Conservation (phyloP, 2,888 invertebrate genomes). For the Criorhina ranunculi region DNA sequence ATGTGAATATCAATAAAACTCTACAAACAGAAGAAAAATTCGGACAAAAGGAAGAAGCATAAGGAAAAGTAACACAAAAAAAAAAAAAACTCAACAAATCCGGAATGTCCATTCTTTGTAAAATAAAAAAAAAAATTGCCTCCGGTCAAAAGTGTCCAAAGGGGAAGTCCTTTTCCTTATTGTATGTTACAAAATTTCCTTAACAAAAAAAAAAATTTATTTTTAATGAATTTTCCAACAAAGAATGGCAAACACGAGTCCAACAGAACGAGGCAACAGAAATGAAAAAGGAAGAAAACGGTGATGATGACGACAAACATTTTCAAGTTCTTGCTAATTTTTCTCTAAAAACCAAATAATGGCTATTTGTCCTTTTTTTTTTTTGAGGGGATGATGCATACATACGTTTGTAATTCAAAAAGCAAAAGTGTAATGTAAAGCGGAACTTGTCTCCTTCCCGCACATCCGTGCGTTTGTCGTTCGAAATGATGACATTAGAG, state of each 20-base stretch:
- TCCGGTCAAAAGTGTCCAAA: constrained; percentile 51
- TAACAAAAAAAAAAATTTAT: constrained; percentile 34
- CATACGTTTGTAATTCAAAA: constrained; percentile 12
- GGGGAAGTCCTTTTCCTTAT: constrained; percentile 60
- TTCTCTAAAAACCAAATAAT: constrained; percentile 30
- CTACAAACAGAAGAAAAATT: constrained; percentile 10
- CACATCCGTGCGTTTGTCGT: constrained; percentile 34
- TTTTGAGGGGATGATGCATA: background rate
- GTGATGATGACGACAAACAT: constrained; percentile 43
- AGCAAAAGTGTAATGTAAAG: constrained; percentile 61
- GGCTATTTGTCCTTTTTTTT: constrained; percentile 2
- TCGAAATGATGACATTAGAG: constrained; percentile 55
- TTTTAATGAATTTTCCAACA: constrained; percentile 52
- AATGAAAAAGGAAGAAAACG: constrained; percentile 15
- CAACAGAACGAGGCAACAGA: background rate
- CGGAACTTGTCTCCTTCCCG: constrained; percentile 48
- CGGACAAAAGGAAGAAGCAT: background rate
- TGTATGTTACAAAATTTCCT: constrained; percentile 48
- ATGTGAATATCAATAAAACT: constrained; percentile 58
- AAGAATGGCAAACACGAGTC: background rate
- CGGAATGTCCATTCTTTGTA: constrained; percentile 60
- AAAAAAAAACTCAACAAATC: constrained; percentile 33
- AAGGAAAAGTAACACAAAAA: constrained; percentile 11
- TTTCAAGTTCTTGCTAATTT: constrained; percentile 55
- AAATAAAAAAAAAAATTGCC: no score